Evolutionary conservation across 2,797 vertebrate genomes (phyloP).

Genomic region (Trichosurus vulpecula): DNA sequence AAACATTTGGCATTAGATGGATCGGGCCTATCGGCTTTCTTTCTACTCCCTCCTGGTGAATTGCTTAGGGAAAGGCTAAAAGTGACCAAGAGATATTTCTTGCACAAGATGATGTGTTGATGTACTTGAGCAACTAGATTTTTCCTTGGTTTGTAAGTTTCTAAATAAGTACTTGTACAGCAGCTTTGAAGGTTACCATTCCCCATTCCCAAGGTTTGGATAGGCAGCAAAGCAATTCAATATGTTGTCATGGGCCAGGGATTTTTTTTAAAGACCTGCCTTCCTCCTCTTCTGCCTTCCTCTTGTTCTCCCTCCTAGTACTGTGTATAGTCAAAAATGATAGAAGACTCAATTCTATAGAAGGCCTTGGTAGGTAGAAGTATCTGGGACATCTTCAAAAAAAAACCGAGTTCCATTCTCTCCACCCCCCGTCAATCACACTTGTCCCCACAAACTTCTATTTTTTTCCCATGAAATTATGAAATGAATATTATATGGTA

Average conservation of each 20-base stretch:
- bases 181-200: not conserved
- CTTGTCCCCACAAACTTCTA: not conserved
- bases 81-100: conserved; percentile 73
- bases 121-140: conserved; percentile 59
- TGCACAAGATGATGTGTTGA: conserved; percentile 63
- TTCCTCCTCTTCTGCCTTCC: not conserved
- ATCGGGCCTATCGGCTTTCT: conserved; percentile 68
- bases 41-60: conserved; percentile 47
- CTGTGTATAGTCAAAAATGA: not conserved
- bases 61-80: conserved; percentile 65
- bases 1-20: conserved; percentile 71
- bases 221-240: not conserved
- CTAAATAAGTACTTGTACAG: conserved; percentile 43
- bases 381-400: not conserved
- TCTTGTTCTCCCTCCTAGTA: not conserved
- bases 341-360: not conserved
- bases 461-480: not conserved
- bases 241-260: not conserved
- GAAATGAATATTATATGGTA: not conserved
- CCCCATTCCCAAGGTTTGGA: not conserved
- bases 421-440: not conserved
- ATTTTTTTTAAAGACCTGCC: not conserved
- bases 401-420: not conserved
- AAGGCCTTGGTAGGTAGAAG: not conserved
- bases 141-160: conserved; percentile 53